Percentiles rank a stretch among this genome's conserved stretches.
phyloP scores from a whole-genome alignment of 2,113 vertebrate species.

The Sarotherodon lohbergeri region DNA sequence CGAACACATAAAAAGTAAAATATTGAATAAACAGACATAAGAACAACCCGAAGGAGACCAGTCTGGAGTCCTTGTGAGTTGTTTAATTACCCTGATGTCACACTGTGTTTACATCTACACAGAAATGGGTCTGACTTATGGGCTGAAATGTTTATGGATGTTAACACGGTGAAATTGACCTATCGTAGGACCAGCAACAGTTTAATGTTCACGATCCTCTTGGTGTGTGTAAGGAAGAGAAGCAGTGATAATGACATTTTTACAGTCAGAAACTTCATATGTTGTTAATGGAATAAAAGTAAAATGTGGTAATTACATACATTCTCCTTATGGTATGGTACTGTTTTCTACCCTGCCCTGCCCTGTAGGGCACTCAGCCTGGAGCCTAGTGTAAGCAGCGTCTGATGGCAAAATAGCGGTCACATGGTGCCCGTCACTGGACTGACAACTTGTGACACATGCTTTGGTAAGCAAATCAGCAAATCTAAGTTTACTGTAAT shows the following conservation, averaged over 20 bases:
- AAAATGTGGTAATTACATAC: background rate
- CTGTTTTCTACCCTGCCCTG: background rate
- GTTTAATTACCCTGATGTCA: background rate
- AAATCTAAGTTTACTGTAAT: background rate
- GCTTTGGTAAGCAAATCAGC: background rate
- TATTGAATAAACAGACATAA: background rate
- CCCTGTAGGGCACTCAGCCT: background rate
- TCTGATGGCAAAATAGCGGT: conserved; percentile 51
- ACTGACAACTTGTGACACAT: background rate
- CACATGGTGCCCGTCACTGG: background rate
- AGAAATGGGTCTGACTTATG: conserved; percentile 1
- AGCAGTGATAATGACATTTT: background rate
- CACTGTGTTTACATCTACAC: conserved; percentile 21
- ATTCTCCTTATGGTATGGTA: background rate
- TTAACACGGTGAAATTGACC: background rate
- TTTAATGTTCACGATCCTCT: fast-evolving
- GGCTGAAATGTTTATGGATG: background rate
- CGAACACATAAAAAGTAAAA: background rate
- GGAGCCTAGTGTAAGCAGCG: background rate
- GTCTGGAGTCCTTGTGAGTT: background rate
- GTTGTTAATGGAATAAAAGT: background rate
- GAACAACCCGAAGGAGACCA: background rate
- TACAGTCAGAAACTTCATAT: fast-evolving
- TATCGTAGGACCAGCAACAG: background rate
- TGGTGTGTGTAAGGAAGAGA: background rate